Conservation (phyloP, 2,113 vertebrate species). For the Coryphaenoides rupestris region DNA sequence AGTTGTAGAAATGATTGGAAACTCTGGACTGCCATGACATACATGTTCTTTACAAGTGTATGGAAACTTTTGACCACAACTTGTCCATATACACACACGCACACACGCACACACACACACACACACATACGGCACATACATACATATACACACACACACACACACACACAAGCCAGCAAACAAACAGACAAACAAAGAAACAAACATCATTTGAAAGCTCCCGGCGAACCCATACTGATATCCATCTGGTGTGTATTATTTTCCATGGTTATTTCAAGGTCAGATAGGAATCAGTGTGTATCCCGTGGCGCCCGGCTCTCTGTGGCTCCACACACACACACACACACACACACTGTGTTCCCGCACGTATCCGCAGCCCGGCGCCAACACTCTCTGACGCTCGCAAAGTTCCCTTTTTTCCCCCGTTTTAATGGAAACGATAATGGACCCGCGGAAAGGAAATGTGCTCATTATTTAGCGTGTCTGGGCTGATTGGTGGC, state of each 20-base stretch:
- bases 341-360: background rate
- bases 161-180: too few relatives aligned
- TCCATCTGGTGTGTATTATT: conserved; percentile 7
- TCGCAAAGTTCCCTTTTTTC: too few relatives aligned
- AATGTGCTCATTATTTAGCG: conserved; percentile 3
- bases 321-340: background rate
- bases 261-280: conserved; percentile 1
- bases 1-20: too few relatives aligned
- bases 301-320: background rate
- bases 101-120: background rate
- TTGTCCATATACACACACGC: background rate
- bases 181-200: background rate
- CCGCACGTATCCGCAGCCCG: too few relatives aligned
- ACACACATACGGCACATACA: background rate
- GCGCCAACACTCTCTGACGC: too few relatives aligned
- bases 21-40: too few relatives aligned
- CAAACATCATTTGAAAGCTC: background rate
- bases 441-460: conserved; percentile 2
- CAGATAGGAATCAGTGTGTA: background rate
- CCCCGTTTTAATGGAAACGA: background rate
- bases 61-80: too few relatives aligned
- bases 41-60: too few relatives aligned
- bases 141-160: background rate
- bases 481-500: background rate
- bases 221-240: background rate